A percentile compares a stretch with the other conserved stretches of the same genome.
Conservation (phyloP, 1,140 invertebrate species). For the Lysiphlebus fabarum region DNA sequence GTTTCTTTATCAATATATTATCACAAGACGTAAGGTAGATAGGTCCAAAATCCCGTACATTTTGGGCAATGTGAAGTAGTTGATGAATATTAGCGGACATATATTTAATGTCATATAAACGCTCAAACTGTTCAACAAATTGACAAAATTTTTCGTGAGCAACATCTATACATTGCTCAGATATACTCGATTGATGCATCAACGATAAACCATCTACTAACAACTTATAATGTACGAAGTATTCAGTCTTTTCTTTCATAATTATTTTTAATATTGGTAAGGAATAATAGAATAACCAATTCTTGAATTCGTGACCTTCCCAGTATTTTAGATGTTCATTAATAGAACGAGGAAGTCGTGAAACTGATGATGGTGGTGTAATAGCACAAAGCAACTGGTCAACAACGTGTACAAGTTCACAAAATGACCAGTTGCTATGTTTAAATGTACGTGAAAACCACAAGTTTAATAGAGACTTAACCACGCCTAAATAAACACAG, state of each 20-base stretch:
- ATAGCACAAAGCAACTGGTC: slow-evolving; percentile 5
- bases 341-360: slow-evolving; percentile 21
- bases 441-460: not conserved
- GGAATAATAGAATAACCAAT: slow-evolving; percentile 18
- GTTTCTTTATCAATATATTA: no score
- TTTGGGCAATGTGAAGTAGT: slow-evolving; percentile 12
- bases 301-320: slow-evolving; percentile 20
- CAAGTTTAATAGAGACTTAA: not conserved
- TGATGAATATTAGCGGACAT: slow-evolving; percentile 12
- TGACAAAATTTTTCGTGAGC: slow-evolving; percentile 1
- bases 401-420: not conserved
- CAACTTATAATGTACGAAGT: slow-evolving; percentile 19
- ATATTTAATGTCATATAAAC: slow-evolving; percentile 7
- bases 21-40: no score
- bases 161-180: not conserved
- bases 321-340: slow-evolving; percentile 15
- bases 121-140: slow-evolving; percentile 9
- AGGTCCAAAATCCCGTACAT: slow-evolving; percentile 3
- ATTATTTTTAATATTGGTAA: slow-evolving; percentile 16
- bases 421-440: slow-evolving; percentile 8
- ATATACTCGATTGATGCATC: slow-evolving; percentile 8
- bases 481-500: not conserved
- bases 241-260: not conserved
- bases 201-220: slow-evolving; percentile 14
- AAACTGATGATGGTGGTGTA: slow-evolving; percentile 8